Base-by-base conservation (phyloP, 2,113 vertebrate species). In the Dolichallabes microphthalmus region DNA sequence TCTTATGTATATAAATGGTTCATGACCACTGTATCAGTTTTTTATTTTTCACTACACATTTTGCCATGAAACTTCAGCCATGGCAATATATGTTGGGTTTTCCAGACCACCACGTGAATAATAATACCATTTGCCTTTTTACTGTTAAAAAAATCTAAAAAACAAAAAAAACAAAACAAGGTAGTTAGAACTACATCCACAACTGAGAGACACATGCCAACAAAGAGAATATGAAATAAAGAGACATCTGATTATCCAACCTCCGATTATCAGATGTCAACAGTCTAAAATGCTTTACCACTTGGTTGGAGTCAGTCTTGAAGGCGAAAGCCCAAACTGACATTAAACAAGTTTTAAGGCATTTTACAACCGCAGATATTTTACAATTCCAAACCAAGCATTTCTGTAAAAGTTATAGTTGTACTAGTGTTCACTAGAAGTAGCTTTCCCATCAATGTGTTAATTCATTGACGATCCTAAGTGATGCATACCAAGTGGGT, bases 301-400 rank as follows among this genome's bases (percentile, higher is more conserved):
- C 27, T 52, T 66, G 73, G 27, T 53, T 30, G 9, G 39, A 76
- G 58, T 74, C 55, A 60, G 68, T 66, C 17, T 76, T 32, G 64
- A 63, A 52, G 17, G 4, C 52, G n/a, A 64, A 39, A 64, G 25
- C 22, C 10, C 80, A 82, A n/a, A 77, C 83, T 84, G 73, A 77
- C 60, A 35, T 5, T n/a, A 10, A 39, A 77, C 83, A 63, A 39
- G 50, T n/a, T 84, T 53, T 66, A 78, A 64, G 1, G 83, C 83
- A 84, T 85, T 80, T 80, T 80, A 58, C 63, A 85, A 15, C 57
- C 13, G 52, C 71, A 9, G 30, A 58, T 0, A 13, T 53, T 63
- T 63, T 25, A 35, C 27, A 14, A 83, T 64, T 76, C 32, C 73
- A 85, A 85, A 71, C 52, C 61, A 85, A 85, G 53, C 84, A 85